Evolutionary conservation across 2,113 vertebrate species (phyloP).

Genomic region (Charadrius vociferus): DNA sequence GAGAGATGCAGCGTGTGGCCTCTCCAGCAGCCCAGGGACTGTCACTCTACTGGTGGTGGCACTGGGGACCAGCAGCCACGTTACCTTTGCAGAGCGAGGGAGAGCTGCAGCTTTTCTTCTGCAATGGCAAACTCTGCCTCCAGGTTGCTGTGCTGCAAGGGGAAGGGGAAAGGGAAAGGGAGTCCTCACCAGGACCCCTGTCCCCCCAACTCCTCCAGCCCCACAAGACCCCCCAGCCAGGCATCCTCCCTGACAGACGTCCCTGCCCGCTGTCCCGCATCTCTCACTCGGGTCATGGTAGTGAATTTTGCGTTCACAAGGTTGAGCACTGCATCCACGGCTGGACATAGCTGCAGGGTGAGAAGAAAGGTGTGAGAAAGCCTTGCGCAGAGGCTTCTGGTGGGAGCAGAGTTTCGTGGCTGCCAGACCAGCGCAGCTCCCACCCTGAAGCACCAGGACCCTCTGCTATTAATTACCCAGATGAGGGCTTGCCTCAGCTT

Average conservation of each 20-base stretch:
- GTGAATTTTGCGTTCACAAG: conserved; percentile 44
- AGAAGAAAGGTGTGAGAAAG: background rate
- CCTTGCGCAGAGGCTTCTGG: background rate
- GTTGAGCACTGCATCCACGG: conserved; percentile 4
- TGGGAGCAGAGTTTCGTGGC: background rate
- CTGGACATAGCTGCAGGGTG: conserved; percentile 62
- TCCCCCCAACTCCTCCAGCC: accelerated
- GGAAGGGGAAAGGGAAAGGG: background rate
- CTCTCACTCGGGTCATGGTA: background rate
- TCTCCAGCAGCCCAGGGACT: background rate
- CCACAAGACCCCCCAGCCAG: background rate
- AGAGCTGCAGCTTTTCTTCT: conserved; percentile 9
- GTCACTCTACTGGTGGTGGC: background rate
- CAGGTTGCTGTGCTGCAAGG: conserved; percentile 39
- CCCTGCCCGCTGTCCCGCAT: background rate
- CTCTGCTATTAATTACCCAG: background rate
- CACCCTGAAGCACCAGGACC: background rate
- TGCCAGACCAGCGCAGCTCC: background rate
- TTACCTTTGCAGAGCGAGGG: conserved; percentile 15
- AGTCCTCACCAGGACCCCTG: background rate
- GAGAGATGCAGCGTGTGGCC: background rate
- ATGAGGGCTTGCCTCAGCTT: background rate
- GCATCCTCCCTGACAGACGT: background rate
- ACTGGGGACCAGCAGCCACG: background rate
- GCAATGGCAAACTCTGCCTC: background rate